Evolutionary conservation across 2,888 invertebrate genomes (phyloP), one percentile per base, ranked within the genome.

Genomic region (Fragum sueziense): DNA sequence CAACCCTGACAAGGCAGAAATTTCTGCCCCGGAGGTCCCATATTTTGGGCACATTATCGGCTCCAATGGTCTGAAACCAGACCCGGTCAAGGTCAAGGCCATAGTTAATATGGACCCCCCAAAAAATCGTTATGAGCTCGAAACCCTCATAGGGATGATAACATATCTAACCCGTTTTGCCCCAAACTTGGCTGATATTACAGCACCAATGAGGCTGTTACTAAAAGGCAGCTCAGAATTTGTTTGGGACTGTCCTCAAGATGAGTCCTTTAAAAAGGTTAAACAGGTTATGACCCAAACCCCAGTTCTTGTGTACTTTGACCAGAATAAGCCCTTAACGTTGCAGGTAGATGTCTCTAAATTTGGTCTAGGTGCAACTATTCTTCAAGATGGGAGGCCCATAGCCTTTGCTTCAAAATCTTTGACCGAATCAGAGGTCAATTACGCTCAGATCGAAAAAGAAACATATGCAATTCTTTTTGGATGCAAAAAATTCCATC

Each of bases 331-430:
- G n/a, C n/a, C n/a, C n/a, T n/a, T 72, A 9, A 71, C 61, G 4
- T 25, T 37, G 33, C n/a, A 72, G 27, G 17, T 1, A 2, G 61
- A 51, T 25, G 33, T n/a, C 22, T 72, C 62, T 1, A 61, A 72
- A 62, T 22, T 31, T 14, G 72, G 72, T 17, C 17, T 61, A 47
- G 72, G 72, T n/a, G 47, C 62, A 7, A 20, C 31, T 7, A 47
- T 72, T 2, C 17, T 87, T 9, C 88, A 88, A 47, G 75, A 87
- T 6, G 80, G 77, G 1, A 74, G 61, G 51, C 88, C 85, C 0
- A 74, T 88, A 17, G 87, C 86, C 9, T 89, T 81, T 67, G 87
- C 88, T 6, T 87, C 86, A 2, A 87, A 86, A 80, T 69, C 84
- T 2, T 68, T 89, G 7, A 86, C 85, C 0, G 69, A 71, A 31